phyloP scores from a whole-genome alignment of 1,140 invertebrate species.

The Scaptomyza montana region DNA sequence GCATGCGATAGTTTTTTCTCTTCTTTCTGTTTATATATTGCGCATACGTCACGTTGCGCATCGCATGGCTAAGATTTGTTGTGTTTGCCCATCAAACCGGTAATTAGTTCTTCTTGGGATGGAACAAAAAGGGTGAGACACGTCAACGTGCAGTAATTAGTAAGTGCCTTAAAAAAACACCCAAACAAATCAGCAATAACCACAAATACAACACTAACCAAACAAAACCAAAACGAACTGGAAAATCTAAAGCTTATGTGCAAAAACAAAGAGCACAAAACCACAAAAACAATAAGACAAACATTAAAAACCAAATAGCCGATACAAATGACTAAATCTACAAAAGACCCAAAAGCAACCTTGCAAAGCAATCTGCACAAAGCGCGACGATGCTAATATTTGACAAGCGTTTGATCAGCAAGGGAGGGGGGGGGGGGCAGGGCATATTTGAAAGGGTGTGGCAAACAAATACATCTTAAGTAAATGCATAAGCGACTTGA shows the following conservation, averaged over 20 bases:
- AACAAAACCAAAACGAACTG: slow-evolving; percentile 44
- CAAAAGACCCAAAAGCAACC: slow-evolving; percentile 21
- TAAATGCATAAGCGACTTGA: neutral
- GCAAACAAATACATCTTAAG: neutral
- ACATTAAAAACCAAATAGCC: slow-evolving; percentile 30
- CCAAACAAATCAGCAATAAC: slow-evolving; percentile 7
- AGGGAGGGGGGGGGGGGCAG: neutral
- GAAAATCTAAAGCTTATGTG: slow-evolving; percentile 44
- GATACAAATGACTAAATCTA: slow-evolving; percentile 6
- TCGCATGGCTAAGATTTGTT: neutral
- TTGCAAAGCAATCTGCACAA: slow-evolving; percentile 21
- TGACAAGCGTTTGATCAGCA: slow-evolving; percentile 1
- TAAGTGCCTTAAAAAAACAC: slow-evolving; percentile 27
- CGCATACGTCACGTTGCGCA: slow-evolving; percentile 57
- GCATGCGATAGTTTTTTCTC: slow-evolving; percentile 52
- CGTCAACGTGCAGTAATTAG: slow-evolving; percentile 47
- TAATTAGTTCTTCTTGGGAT: slow-evolving; percentile 55
- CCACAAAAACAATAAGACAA: slow-evolving; percentile 31
- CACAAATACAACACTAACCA: slow-evolving; percentile 3
- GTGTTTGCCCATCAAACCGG: slow-evolving; percentile 44
- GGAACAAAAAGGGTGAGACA: slow-evolving; percentile 26
- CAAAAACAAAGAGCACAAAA: slow-evolving; percentile 17
- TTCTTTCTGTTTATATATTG: slow-evolving; percentile 22
- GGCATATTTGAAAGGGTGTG: neutral
- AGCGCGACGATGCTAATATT: slow-evolving; percentile 33